Conservation (phyloP, 2,113 vertebrate species). For the Amazona vittata region DNA sequence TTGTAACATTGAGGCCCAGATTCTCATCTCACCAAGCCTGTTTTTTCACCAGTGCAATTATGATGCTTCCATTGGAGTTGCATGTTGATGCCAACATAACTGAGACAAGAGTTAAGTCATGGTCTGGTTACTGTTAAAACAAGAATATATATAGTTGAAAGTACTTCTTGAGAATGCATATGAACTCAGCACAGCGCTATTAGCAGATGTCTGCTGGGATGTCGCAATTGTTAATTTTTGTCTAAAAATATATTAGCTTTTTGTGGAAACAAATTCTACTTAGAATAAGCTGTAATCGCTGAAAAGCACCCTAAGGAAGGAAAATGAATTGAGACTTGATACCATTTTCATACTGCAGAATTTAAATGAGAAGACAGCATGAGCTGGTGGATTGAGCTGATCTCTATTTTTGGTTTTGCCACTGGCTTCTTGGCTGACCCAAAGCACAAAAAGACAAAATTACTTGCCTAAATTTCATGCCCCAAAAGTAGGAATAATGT, state of each 20-base stretch:
- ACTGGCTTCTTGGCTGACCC: not conserved
- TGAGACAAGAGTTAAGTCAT: not conserved
- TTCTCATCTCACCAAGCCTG: not conserved
- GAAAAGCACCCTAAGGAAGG: not conserved
- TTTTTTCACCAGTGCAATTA: not conserved
- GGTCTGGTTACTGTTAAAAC: not conserved
- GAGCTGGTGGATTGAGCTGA: not conserved
- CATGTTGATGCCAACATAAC: not conserved
- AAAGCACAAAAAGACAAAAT: not conserved
- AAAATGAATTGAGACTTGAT: not conserved
- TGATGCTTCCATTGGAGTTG: not conserved
- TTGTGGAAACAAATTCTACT: not conserved
- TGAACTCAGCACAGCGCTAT: not conserved
- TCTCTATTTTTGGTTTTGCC: not conserved
- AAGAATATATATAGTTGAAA: not conserved
- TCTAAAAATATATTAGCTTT: not conserved
- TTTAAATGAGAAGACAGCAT: not conserved
- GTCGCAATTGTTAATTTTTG: not conserved
- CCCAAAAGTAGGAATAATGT: not conserved
- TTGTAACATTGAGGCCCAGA: not conserved
- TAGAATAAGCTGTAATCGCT: not conserved
- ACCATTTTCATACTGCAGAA: not conserved
- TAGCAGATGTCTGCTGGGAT: not conserved
- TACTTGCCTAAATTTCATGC: not conserved
- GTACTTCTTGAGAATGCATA: not conserved